Conservation (phyloP, 2,797 vertebrate species). For the Prionace glauca region DNA sequence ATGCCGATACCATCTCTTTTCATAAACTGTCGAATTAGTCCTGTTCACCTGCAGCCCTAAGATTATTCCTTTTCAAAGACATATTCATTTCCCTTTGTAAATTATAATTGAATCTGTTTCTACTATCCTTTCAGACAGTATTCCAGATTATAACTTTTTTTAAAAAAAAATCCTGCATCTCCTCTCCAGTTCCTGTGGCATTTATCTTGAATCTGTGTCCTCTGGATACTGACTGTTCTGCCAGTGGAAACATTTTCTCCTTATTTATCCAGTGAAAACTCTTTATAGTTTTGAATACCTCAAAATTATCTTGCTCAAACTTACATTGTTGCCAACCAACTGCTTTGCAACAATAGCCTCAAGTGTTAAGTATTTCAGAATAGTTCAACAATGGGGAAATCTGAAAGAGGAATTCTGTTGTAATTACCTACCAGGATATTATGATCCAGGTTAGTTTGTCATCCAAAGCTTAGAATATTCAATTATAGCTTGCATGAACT, state of each 20-base stretch:
- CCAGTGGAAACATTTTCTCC: background rate
- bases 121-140: background rate
- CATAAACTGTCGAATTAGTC: background rate
- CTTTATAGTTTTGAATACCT: background rate
- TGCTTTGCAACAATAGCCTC: background rate
- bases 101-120: background rate
- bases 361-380: background rate
- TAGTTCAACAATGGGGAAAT: background rate
- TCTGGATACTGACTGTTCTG: background rate
- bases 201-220: background rate
- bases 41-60: background rate
- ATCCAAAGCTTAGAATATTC: background rate
- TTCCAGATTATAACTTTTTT: background rate
- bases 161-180: background rate
- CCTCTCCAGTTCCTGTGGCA: background rate
- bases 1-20: background rate
- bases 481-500: background rate
- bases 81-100: background rate
- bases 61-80: background rate
- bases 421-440: background rate
- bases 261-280: background rate
- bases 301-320: background rate
- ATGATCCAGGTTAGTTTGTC: background rate
- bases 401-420: background rate
- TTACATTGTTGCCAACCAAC: background rate